Evolutionary conservation across 2,113 vertebrate genomes (phyloP), one percentile per base, ranked within the genome.

Genomic region (Notothenia coriiceps): DNA sequence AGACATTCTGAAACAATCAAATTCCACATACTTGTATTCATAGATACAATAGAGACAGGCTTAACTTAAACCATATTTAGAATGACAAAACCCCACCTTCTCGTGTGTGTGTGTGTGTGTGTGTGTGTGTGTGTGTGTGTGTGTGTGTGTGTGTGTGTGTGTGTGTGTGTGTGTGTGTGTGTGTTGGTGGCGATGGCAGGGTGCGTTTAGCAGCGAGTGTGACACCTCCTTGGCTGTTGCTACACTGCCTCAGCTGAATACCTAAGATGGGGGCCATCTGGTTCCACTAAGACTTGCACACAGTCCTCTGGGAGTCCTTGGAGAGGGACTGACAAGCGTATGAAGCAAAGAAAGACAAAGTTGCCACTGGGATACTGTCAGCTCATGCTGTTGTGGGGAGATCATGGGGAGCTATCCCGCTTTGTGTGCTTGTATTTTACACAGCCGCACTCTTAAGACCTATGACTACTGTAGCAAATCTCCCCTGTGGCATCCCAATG

Each of bases 221-320:
- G 89, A 88, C 88, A 90, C 75, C 85, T 91, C 74, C 69, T 90
- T 86, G 84, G 84, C 87, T 89, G 80, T 72, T 86, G 77, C 74
- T 79, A 72, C 63, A 50, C 80, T 75, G 83, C 70, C 65, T 86
- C 62, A 40, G 83, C 82, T 88, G 91, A 90, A 90, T 91, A 91
- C 87, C 85, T 89, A 86, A 92, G 82, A 92, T 76, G 81, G 74
- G 82, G 86, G 82, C 90, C 92, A 92, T 92, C 89, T 92, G 91
- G 91, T 71, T 81, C 64, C 64, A 59, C 74, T 74, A 75, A 84
- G 82, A 87, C 72, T 79, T 63, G 77, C 84, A 79, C 78, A 65
- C 83, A 85, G 88, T 90, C 88, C 88, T 91, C 80, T 84, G 80
- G 74, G 89, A 89, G 91, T 91, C 88, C 91, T 91, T 89, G 87